These are phyloP conservation scores for Keiferia lycopersicella DNA, from an alignment of 2,888 invertebrate species.

Conservation along the genomic window DNA sequence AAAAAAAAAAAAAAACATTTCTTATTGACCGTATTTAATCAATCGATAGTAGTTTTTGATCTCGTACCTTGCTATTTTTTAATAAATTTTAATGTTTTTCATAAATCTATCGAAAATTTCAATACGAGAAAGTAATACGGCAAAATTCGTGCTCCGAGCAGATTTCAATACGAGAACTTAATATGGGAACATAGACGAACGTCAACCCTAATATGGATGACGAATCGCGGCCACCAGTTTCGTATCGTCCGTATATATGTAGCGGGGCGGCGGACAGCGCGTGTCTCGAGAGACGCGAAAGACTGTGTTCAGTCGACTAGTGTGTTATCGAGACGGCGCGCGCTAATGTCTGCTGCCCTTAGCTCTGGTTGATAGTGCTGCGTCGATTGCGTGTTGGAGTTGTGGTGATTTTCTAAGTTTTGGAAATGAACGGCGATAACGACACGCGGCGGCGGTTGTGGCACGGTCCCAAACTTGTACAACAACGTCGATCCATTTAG, in stretches of 20 bases:
- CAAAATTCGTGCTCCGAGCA: neutral
- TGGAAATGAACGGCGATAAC: neutral
- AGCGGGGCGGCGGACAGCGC: constrained; percentile 5
- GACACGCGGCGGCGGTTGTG: neutral
- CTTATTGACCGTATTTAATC: no score
- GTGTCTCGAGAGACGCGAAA: neutral
- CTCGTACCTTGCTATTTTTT: no score
- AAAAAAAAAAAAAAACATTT: no score
- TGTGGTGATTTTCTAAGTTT: no score
- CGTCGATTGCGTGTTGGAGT: no score
- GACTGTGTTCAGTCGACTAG: no score
- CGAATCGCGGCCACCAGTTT: no score
- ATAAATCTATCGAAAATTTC: neutral
- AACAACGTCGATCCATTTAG: no score
- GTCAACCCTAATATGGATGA: no score
- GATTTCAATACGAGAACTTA: neutral
- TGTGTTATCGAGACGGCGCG: neutral
- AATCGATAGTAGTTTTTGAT: no score
- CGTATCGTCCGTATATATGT: neutral
- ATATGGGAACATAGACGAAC: neutral
- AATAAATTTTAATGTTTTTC: no score
- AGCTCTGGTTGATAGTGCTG: neutral
- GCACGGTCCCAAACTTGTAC: no score
- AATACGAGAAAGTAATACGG: neutral
- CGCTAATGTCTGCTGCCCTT: neutral